Conservation (phyloP, 1,140 invertebrate species). For the Drosophila athabasca region DNA sequence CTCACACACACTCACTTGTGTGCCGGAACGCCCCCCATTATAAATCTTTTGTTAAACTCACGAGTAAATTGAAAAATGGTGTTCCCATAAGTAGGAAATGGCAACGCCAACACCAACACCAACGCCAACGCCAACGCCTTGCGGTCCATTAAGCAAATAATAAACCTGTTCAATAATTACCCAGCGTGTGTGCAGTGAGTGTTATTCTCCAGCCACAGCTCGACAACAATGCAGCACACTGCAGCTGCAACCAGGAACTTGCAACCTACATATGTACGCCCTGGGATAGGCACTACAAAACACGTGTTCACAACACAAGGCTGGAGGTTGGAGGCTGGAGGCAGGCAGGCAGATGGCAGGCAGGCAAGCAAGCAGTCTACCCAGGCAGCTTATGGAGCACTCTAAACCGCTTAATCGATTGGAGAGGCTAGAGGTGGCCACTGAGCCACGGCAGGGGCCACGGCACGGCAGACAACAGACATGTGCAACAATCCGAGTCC, state of each 20-base stretch:
- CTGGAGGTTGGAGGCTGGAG: neutral
- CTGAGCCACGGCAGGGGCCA: neutral
- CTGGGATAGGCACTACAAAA: slow-evolving; percentile 47
- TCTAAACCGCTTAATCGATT: slow-evolving; percentile 73
- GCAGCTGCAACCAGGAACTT: slow-evolving; percentile 7
- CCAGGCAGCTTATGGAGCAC: slow-evolving; percentile 54
- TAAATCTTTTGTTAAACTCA: slow-evolving; percentile 19
- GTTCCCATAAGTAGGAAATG: slow-evolving; percentile 22
- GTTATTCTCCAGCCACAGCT: slow-evolving; percentile 29
- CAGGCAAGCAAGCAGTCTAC: slow-evolving; percentile 17
- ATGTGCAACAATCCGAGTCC: slow-evolving; percentile 34
- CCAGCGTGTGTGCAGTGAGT: slow-evolving; percentile 24
- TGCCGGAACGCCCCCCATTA: neutral
- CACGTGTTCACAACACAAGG: slow-evolving; percentile 50
- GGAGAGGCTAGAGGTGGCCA: slow-evolving; percentile 8
- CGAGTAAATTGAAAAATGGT: slow-evolving; percentile 47
- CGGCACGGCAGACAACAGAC: slow-evolving; percentile 6
- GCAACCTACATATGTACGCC: slow-evolving; percentile 22
- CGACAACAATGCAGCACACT: slow-evolving; percentile 48
- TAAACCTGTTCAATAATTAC: slow-evolving; percentile 63
- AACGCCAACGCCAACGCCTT: slow-evolving; percentile 29
- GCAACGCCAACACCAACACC: slow-evolving; percentile 13
- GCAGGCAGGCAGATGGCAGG: neutral
- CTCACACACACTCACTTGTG: neutral
- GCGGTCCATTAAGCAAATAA: slow-evolving; percentile 58